Evolutionary conservation across 2,888 invertebrate genomes (phyloP), one percentile per base, ranked within the genome.

Genomic region (Caenorhabditis sinica): DNA sequence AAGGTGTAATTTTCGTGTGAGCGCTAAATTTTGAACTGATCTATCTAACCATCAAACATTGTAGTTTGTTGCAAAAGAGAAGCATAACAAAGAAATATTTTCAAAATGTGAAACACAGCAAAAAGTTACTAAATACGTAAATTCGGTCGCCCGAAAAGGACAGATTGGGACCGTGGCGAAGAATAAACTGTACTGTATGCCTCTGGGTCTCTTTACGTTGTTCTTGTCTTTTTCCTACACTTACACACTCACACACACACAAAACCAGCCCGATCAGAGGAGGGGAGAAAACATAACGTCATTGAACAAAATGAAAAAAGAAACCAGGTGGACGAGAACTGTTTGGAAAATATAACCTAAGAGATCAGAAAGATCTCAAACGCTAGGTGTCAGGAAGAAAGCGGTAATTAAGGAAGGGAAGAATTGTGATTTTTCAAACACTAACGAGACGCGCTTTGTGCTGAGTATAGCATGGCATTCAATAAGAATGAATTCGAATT

Each of bases 201-300:
- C 72, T 53, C 5, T 20, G 40, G 13, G 9, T n/a, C 25, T 23
- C n/a, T 11, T 15, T 1, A n/a, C 20, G 30, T 23, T 5, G n/a
- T 36, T 51, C 30, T 56, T 23, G 9, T 20, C 36, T 20, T 23
- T 61, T 33, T 65, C 66, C 8, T 15, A 15, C 56, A 56, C 15
- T 11, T 53, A 53, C 23, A 53, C 25, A 43, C 56, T 20, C 6
- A n/a, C 23, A 51, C 20, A 40, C 51, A 60, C 8, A 40, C 56
- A 58, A 65, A 80, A 80, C 80, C 80, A 80, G 80, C 65, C 80
- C 65, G 72, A 72, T 60, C 72, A 72, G 66, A 33, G 9, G 20
- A 43, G 28, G 33, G 49, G 33, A 9, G 60, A 17, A 40, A 68
- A 58, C 23, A 53, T 36, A 30, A 63, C 80, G 80, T 80, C 80